Percentiles rank a stretch among this genome's conserved stretches.
These are phyloP conservation scores for Drosophila incognita DNA, from an alignment of 2,888 invertebrate species.

Conservation along the genomic window DNA sequence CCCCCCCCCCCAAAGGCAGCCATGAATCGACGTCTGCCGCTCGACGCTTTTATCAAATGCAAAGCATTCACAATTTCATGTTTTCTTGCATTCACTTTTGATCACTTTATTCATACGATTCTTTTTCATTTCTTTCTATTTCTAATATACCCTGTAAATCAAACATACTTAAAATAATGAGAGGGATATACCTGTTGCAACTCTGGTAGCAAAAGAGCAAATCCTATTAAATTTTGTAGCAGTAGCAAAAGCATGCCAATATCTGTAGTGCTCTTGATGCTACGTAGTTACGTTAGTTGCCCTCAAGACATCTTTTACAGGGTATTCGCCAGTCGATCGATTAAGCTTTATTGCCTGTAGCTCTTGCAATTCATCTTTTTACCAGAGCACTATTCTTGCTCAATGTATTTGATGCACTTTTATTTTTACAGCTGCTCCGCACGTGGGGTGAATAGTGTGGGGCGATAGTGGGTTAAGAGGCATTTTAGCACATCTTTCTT, in stretches of 20 bases:
- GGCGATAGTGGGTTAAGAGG: conserved; percentile 1
- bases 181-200: background rate
- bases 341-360: background rate
- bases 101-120: conserved; percentile 30
- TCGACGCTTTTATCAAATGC: conserved; percentile 61
- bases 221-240: no score
- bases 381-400: conserved; percentile 22
- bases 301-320: background rate
- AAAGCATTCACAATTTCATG: conserved; percentile 61
- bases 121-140: background rate
- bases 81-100: conserved; percentile 53
- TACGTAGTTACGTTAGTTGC: no score
- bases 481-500: conserved; percentile 1
- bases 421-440: conserved; percentile 13
- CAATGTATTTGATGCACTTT: conserved; percentile 36
- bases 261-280: background rate
- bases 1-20: conserved; percentile 20
- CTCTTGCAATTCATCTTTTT: conserved; percentile 23
- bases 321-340: conserved; percentile 3
- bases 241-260: background rate
- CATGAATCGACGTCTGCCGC: conserved; percentile 47
- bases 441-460: background rate
- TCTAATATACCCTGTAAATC: background rate
- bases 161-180: background rate
- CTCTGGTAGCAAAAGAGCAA: background rate